These are phyloP conservation scores for Uria aalge DNA, from an alignment of 2,113 vertebrate species.

Conservation along the genomic window DNA sequence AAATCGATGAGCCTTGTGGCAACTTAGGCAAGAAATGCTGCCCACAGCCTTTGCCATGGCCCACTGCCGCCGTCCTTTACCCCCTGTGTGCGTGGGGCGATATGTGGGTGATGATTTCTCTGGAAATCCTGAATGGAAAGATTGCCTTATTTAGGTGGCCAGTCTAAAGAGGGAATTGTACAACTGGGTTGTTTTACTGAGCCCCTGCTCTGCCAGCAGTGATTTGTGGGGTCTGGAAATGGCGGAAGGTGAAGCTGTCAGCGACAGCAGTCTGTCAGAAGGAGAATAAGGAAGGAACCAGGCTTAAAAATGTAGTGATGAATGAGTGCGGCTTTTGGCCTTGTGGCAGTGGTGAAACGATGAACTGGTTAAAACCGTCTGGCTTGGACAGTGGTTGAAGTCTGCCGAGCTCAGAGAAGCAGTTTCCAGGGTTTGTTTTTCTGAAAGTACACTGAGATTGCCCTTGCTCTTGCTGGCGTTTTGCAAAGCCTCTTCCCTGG, in stretches of 20 bases:
- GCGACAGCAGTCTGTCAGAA: not conserved
- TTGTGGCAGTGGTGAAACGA: not conserved
- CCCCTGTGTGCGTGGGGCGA: not conserved
- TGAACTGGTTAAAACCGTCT: not conserved
- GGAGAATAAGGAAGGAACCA: not conserved
- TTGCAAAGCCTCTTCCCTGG: not conserved
- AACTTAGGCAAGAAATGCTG: not conserved
- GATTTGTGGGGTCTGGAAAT: not conserved
- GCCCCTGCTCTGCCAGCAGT: not conserved
- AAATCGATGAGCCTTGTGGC: not conserved
- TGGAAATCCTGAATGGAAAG: not conserved
- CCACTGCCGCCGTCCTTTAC: not conserved
- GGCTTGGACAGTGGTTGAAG: not conserved
- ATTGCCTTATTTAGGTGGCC: not conserved
- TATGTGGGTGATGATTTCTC: not conserved
- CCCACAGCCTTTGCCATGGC: not conserved
- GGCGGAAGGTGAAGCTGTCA: conserved; percentile 4
- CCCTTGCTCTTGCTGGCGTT: not conserved
- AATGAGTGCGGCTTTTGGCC: not conserved
- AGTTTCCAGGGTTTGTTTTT: not conserved
- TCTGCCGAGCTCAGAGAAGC: not conserved
- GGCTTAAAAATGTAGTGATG: not conserved
- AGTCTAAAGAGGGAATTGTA: not conserved
- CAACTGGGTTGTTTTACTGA: not conserved
- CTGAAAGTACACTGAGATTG: not conserved